Conservation (phyloP, 2,797 vertebrate species). For the Geotrypetes seraphini region DNA sequence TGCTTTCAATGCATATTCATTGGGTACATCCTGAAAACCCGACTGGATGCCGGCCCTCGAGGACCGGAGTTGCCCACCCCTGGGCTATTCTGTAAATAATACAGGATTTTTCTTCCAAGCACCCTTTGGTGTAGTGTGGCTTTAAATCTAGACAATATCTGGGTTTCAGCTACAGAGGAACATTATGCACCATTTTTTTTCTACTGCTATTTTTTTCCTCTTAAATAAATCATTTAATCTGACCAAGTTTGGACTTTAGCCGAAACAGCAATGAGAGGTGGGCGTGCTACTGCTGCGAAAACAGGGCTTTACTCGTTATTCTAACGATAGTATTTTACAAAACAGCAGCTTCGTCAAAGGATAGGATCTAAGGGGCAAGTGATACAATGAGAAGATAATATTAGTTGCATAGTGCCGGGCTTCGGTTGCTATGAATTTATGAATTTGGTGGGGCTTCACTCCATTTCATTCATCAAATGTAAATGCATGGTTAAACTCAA, state of each 20-base stretch:
- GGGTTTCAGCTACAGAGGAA: no score
- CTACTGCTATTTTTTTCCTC: no score
- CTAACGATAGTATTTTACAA: constrained; percentile 9
- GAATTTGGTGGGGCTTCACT: constrained; percentile 41
- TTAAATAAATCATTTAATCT: background rate
- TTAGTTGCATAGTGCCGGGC: constrained; percentile 5
- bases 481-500: constrained; percentile 36
- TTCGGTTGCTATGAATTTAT: no score
- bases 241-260: background rate
- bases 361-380: background rate
- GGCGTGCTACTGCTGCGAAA: constrained; percentile 1
- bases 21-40: no score
- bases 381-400: constrained; percentile 3
- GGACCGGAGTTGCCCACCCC: no score
- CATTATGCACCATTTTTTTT: no score
- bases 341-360: constrained; percentile 13
- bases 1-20: no score
- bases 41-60: no score
- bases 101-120: no score
- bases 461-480: constrained; percentile 60
- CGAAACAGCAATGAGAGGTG: background rate
- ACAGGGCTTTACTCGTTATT: background rate
- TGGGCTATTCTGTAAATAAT: no score
- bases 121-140: no score
- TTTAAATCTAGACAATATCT: no score